Percentiles rank a stretch among this genome's conserved stretches.
These are phyloP conservation scores for Coregonus suidteri DNA, from an alignment of 2,797 vertebrate genomes.

Conservation along the genomic window DNA sequence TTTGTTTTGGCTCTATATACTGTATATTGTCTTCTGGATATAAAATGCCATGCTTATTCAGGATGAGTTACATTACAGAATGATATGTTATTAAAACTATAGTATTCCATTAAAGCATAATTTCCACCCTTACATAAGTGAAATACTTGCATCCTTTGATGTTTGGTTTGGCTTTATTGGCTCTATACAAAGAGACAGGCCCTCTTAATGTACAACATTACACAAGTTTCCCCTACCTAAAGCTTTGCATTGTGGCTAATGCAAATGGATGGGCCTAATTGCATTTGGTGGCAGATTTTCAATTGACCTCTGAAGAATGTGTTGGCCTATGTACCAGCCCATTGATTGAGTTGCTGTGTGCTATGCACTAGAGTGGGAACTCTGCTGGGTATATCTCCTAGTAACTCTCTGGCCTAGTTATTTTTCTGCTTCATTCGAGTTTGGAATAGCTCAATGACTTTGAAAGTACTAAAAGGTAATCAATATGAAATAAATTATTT, in stretches of 20 bases:
- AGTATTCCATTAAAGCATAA: constrained; percentile 68
- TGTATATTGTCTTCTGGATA: constrained; percentile 54
- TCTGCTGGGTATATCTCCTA: neutral
- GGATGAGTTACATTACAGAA: constrained; percentile 59
- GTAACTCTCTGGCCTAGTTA: neutral
- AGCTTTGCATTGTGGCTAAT: constrained; percentile 57
- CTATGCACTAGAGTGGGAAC: neutral
- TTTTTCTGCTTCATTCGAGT: neutral
- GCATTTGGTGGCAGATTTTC: constrained; percentile 62
- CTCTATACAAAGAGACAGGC: constrained; percentile 67
- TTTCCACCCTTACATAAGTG: constrained; percentile 71
- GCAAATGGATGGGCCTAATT: constrained; percentile 67
- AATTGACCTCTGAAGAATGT: constrained; percentile 49
- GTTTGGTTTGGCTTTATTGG: constrained; percentile 76
- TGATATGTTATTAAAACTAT: constrained; percentile 62
- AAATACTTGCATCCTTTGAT: constrained; percentile 66
- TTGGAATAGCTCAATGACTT: constrained; percentile 51
- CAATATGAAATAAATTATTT: constrained; percentile 48
- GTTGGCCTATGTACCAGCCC: neutral
- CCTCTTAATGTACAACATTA: constrained; percentile 70
- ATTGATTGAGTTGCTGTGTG: neutral
- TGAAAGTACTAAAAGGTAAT: constrained; percentile 54
- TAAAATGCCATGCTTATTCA: constrained; percentile 58
- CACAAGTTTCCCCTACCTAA: constrained; percentile 49
- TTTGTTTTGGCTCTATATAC: constrained; percentile 39